A percentile compares a stretch with the other conserved stretches of the same genome.
These are phyloP conservation scores for Mallateleia sp. DNA, from an alignment of 2,888 invertebrate species.

Conservation along the genomic window DNA sequence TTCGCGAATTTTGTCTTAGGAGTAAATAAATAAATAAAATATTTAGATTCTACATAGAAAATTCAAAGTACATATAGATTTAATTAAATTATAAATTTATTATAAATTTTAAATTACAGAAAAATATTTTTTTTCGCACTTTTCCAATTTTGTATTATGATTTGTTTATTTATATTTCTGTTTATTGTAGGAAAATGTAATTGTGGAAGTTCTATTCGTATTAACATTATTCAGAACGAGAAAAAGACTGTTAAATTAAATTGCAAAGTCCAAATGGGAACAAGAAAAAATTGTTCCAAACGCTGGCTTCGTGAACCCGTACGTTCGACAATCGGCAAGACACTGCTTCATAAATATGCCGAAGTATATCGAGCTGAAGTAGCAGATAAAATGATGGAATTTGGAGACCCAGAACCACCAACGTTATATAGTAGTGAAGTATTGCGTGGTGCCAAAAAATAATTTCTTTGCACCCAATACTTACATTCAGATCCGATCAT, in stretches of 20 bases:
- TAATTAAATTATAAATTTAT: no score
- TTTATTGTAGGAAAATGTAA: neutral
- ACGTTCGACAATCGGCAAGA: neutral
- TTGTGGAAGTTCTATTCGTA: neutral
- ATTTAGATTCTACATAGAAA: no score
- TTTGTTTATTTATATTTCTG: no score
- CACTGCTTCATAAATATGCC: neutral
- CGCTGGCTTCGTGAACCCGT: conserved; percentile 19
- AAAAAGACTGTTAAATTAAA: neutral
- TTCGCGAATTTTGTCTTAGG: no score
- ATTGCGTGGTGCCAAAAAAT: conserved; percentile 53
- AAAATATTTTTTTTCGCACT: no score
- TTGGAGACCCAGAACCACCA: conserved; percentile 64
- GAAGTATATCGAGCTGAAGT: conserved; percentile 26
- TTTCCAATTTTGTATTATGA: no score
- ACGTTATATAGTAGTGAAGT: conserved; percentile 46
- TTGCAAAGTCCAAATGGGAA: neutral
- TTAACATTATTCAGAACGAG: neutral
- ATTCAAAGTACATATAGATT: no score
- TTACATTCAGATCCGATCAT: conserved; percentile 54
- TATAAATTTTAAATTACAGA: no score
- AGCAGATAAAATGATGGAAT: conserved; percentile 46
- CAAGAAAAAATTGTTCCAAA: conserved; percentile 24
- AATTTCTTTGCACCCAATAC: conserved; percentile 20
- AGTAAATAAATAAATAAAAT: no score